Conservation (phyloP, 2,113 vertebrate genomes). For the Ahaetulla prasina region DNA sequence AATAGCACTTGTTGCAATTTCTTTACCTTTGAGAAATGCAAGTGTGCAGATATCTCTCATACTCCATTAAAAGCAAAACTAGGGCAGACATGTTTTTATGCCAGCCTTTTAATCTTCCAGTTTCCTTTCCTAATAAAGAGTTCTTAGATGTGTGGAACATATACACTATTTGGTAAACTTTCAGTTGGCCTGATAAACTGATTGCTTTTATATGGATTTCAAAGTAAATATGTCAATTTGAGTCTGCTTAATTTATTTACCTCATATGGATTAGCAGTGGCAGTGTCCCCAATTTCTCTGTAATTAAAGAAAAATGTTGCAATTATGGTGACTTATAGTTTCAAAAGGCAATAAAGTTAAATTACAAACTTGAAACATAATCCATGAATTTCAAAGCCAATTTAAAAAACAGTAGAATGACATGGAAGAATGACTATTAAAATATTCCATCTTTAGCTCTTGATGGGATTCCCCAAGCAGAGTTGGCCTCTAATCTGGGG, state of each 20-base stretch:
- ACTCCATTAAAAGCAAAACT: not conserved
- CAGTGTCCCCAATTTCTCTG: conserved; percentile 74
- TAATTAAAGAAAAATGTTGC: conserved; percentile 2
- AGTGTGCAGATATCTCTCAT: not conserved
- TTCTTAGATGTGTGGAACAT: not conserved
- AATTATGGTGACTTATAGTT: not conserved
- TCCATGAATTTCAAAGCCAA: not conserved
- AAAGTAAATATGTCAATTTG: not conserved
- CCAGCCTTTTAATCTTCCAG: not conserved
- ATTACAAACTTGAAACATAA: not conserved
- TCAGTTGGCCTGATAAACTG: not conserved
- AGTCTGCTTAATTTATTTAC: conserved; percentile 46
- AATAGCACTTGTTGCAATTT: not conserved
- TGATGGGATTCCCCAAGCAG: not conserved
- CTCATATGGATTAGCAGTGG: conserved; percentile 72
- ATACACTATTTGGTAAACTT: not conserved
- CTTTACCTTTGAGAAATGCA: not conserved
- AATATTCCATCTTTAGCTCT: not conserved
- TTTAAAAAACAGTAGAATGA: not conserved
- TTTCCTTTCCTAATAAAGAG: not conserved
- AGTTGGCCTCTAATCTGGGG: not conserved
- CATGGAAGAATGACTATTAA: not conserved
- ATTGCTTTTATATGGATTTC: not conserved
- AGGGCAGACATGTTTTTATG: not conserved
- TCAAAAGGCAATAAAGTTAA: not conserved